A percentile compares a stretch with the other conserved stretches of the same genome.
phyloP scores from a whole-genome alignment of 2,797 vertebrate genomes.

The Ctenopoma multispine region DNA sequence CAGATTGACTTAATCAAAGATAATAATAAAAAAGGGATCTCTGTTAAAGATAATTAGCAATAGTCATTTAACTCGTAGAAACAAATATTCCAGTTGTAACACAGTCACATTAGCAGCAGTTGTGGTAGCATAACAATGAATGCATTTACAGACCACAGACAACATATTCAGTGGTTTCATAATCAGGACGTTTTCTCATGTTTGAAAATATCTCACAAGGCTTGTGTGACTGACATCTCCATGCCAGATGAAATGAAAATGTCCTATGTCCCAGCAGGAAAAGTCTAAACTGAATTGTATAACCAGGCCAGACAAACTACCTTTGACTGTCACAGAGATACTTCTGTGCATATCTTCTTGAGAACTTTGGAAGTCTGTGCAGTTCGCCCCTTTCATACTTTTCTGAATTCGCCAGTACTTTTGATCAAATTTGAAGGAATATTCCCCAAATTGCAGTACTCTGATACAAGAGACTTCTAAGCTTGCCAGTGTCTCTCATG shows the following conservation, averaged over 20 bases:
- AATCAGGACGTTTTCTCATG: constrained; percentile 14
- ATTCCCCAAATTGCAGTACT: neutral
- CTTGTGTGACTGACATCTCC: constrained; percentile 20
- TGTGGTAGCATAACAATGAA: neutral
- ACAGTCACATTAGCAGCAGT: neutral
- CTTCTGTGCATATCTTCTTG: neutral
- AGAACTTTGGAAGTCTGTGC: neutral
- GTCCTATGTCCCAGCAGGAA: neutral
- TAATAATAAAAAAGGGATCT: neutral
- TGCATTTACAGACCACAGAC: constrained; percentile 2
- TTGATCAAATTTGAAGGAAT: neutral
- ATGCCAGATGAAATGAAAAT: constrained; percentile 22
- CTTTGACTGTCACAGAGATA: constrained; percentile 4
- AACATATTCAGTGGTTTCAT: constrained; percentile 23
- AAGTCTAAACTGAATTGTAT: constrained; percentile 2
- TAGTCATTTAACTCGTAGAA: neutral
- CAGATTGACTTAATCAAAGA: neutral
- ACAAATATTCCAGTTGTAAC: neutral
- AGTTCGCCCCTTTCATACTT: neutral
- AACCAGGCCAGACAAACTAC: constrained; percentile 15
- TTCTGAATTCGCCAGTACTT: neutral
- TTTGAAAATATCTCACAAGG: constrained; percentile 24
- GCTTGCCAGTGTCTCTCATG: constrained; percentile 3
- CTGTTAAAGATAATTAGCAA: neutral
- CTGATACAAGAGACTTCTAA: constrained; percentile 26